Evolutionary conservation across 2,888 invertebrate genomes (phyloP).

Genomic region (Xanthia icteritia): DNA sequence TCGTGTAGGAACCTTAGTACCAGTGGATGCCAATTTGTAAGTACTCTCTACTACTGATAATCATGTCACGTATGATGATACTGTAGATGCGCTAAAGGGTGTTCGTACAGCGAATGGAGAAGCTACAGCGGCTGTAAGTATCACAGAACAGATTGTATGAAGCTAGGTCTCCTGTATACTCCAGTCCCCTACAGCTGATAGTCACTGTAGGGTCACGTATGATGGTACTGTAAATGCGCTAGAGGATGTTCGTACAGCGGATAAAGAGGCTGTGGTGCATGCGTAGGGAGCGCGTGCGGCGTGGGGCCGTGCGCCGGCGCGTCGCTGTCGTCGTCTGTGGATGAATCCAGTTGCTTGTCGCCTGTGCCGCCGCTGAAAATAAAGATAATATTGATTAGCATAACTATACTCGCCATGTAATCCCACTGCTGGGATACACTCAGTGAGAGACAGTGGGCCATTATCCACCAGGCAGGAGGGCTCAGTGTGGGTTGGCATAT

Average conservation of each 20-base stretch:
- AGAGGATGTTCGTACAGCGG: constrained; percentile 86
- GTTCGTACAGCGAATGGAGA: background rate
- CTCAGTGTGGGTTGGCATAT: background rate
- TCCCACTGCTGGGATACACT: too few relatives aligned
- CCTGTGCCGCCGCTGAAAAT: constrained; percentile 82
- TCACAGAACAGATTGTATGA: constrained; percentile 12
- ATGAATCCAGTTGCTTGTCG: constrained; percentile 87
- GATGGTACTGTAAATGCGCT: constrained; percentile 86
- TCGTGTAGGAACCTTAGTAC: too few relatives aligned
- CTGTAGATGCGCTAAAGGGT: too few relatives aligned
- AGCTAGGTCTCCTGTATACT: background rate
- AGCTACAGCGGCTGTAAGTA: too few relatives aligned
- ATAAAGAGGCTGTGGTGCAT: constrained; percentile 82
- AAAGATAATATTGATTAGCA: constrained; percentile 21
- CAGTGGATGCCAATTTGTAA: too few relatives aligned
- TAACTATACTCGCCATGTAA: too few relatives aligned
- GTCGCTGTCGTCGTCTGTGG: constrained; percentile 87
- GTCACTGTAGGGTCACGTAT: constrained; percentile 78
- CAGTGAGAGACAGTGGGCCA: background rate
- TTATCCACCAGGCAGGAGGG: background rate
- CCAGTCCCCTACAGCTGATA: background rate
- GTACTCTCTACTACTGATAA: background rate
- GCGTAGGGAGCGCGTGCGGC: constrained; percentile 71
- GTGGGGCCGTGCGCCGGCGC: constrained; percentile 75
- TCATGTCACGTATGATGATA: background rate